Conservation (phyloP, 2,888 invertebrate species). For the Andrena haemorrhoa region DNA sequence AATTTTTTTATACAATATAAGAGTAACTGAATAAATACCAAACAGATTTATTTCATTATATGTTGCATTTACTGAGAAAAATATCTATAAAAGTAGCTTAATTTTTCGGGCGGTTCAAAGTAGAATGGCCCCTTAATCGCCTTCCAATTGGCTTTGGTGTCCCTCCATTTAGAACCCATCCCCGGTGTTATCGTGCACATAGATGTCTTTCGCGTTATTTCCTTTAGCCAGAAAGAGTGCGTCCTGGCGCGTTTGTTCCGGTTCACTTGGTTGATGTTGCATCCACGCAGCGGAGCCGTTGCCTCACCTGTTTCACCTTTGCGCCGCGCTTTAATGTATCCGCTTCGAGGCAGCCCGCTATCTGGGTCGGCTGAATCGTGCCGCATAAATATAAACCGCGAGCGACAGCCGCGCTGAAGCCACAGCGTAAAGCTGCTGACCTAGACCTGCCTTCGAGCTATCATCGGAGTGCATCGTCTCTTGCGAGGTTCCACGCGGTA, state of each 20-base stretch:
- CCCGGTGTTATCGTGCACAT: slow-evolving; percentile 13
- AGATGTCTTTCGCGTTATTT: slow-evolving; percentile 55
- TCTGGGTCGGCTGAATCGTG: slow-evolving; percentile 65
- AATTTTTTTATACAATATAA: too few relatives aligned
- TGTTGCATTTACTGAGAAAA: too few relatives aligned
- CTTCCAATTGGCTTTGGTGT: slow-evolving; percentile 10
- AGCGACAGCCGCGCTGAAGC: slow-evolving; percentile 27
- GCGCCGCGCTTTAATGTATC: slow-evolving; percentile 50
- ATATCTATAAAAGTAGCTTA: too few relatives aligned
- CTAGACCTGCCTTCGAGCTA: slow-evolving; percentile 42
- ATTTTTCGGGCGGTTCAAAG: too few relatives aligned
- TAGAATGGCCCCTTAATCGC: slow-evolving; percentile 22
- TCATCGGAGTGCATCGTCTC: slow-evolving; percentile 2
- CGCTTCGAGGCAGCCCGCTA: slow-evolving; percentile 56
- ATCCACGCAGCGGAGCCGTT: slow-evolving; percentile 30
- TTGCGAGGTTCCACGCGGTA: background rate
- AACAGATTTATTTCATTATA: too few relatives aligned
- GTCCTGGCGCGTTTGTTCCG: slow-evolving; percentile 68
- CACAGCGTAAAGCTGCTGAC: slow-evolving; percentile 36
- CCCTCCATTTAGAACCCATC: background rate
- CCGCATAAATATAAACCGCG: slow-evolving; percentile 72
- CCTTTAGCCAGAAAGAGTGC: slow-evolving; percentile 49
- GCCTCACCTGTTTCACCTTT: slow-evolving; percentile 61
- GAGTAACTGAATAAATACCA: too few relatives aligned
- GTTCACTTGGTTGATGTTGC: slow-evolving; percentile 44